Evolutionary conservation across 2,797 vertebrate genomes (phyloP), one percentile per base, ranked within the genome.

Genomic region (Delichon dasypus): DNA sequence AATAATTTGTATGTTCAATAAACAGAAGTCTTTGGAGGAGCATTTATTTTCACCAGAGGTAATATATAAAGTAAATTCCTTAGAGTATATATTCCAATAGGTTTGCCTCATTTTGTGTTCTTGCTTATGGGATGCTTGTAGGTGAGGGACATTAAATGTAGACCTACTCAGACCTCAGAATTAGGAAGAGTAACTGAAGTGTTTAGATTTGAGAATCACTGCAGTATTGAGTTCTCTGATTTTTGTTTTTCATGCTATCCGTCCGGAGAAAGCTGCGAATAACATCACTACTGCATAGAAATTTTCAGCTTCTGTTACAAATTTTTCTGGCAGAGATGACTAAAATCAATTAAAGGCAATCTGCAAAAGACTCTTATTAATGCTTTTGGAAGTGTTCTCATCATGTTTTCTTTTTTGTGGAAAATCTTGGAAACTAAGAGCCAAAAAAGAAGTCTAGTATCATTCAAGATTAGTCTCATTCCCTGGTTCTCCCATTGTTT

Each of bases 321-420:
- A 50, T 72, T 71, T 89, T 89, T 54, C 72, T 80, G 61, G 29
- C 29, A 82, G 70, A 83, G 80, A 78, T 87, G 50, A 75, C 25
- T 40, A 84, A 84, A 83, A 89, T 54, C 27, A 84, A 57, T 48
- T 57, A 36, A 73, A 80, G 34, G 18, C 58, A 60, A 47, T 51
- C 8, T 82, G 26, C 18, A 73, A 55, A 70, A 50, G 22, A 68
- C 29, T 84, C 64, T 93, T 91, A 75, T 62, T 85, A 79, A 61
- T 81, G 29, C 32, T 79, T 71, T 94, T 89, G 81, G 58, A 90
- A 92, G 30, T 77, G 40, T 84, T 97, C 68, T 96, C 74, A 82
- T 66, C 40, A 27, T 76, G 50, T 79, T 79, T 92, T 92, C 45
- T 85, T 94, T 94, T 83, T 44, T 57, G 23, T 73, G 92, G 88